Evolutionary conservation across 2,888 invertebrate species (phyloP).

Genomic region (Antheraea yamamai): DNA sequence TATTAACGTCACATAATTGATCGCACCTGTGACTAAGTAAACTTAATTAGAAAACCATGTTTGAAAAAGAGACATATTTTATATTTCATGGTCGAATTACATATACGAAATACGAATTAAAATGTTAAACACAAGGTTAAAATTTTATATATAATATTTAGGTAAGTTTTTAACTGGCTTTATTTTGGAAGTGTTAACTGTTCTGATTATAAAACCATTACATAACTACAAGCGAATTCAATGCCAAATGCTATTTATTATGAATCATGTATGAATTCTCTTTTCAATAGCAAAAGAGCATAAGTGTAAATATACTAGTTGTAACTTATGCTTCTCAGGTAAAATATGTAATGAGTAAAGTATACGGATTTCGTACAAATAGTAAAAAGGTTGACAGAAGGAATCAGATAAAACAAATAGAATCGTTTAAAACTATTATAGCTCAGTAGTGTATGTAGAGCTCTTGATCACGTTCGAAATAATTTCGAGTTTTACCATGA

Average conservation of each 20-base stretch:
- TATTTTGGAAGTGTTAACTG: neutral
- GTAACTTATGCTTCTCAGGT: neutral
- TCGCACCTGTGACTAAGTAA: too few species aligned
- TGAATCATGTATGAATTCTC: neutral
- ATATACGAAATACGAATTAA: too few species aligned
- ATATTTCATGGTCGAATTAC: too few species aligned
- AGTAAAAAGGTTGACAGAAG: neutral
- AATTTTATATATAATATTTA: too few species aligned
- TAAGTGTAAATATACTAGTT: neutral
- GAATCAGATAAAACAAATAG: neutral
- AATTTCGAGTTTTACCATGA: too few species aligned
- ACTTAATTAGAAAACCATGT: too few species aligned
- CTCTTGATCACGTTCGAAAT: neutral
- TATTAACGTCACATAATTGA: too few species aligned
- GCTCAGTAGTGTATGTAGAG: neutral
- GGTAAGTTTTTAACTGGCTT: neutral
- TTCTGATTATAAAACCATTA: neutral
- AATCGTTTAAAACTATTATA: neutral
- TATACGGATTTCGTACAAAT: neutral
- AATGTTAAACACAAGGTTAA: too few species aligned
- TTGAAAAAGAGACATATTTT: too few species aligned
- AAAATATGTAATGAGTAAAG: neutral
- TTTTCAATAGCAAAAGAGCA: neutral
- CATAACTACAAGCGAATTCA: neutral
- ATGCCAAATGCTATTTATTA: constrained; percentile 4